Evolutionary conservation across 53 echinoderm and acorn worm genomes (phyloP), one percentile per base, ranked within the genome.

Genomic region (Apostichopus leukothele): DNA sequence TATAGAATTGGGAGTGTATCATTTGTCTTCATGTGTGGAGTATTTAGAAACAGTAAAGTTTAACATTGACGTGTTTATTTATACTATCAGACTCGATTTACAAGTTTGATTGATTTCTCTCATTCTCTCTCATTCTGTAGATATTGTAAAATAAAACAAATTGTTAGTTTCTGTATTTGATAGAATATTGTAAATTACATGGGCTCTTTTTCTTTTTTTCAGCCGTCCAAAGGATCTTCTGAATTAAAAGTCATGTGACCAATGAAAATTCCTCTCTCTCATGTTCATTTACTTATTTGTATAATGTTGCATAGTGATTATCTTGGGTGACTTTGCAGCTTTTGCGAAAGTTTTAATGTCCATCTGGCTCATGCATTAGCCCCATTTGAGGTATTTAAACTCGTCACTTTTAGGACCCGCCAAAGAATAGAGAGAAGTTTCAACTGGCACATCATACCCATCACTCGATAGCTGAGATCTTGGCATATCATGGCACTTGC

Each of bases 41-140:
- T 63, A 63, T 63, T 63, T 63, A 63, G 63, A 63, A 63, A 63
- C 63, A 63, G 63, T 63, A 63, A 63, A 63, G 63, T 63, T 63
- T 13, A 63, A 63, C 63, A 16, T 63, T 63, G 63, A 63, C 63
- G 63, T 63, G 63, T 63, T 63, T 63, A 39, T 39, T 39, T 63
- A 16, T 63, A 13, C 63, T 13, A 0, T 63, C 63, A 63, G 63
- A 63, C 13, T 39, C 3, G 39, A 61, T 63, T 63, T 11, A 63
- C 12, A 6, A 13, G 63, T 11, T 63, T 16, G 16, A 13, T 63
- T 63, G 63, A 63, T 16, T 63, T 63, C 16, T 39, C 39, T 39
- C 39, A 39, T 39, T 39, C 39, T 39, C 39, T 16, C 11, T 63
- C 16, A 63, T 16, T 63, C 12, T 63, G 63, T 63, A 63, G 63